phyloP scores from a whole-genome alignment of 2,113 vertebrate species.

The Brienomyrus brachyistius region DNA sequence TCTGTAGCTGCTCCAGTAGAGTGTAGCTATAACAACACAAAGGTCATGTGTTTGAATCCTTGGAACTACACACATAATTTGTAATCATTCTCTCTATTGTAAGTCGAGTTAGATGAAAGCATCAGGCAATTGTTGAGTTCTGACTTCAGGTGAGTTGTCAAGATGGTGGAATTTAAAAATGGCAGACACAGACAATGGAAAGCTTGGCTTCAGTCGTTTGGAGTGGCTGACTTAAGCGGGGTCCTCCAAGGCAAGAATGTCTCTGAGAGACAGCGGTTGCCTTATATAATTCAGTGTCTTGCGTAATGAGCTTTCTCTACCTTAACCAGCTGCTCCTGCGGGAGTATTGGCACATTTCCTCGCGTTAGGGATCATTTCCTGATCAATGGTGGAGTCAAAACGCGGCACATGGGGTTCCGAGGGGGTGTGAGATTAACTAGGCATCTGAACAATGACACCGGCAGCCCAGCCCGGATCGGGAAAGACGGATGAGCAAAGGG shows the following conservation, averaged over 20 bases:
- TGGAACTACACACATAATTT: not conserved
- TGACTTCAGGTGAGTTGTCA: not conserved
- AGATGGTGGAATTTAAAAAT: not conserved
- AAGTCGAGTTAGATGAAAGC: not conserved
- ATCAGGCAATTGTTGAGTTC: not conserved
- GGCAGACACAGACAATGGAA: too few species aligned
- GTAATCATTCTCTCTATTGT: not conserved
- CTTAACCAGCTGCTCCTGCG: not conserved
- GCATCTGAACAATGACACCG: not conserved
- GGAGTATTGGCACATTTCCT: not conserved
- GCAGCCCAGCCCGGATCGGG: not conserved
- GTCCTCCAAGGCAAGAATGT: not conserved
- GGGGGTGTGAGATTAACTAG: not conserved
- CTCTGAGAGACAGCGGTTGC: not conserved
- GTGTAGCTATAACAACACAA: not conserved
- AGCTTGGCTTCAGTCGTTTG: not conserved
- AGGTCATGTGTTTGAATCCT: not conserved
- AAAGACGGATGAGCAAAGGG: not conserved
- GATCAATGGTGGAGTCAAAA: not conserved
- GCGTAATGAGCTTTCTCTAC: not conserved
- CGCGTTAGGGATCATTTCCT: not conserved
- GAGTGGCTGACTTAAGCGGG: not conserved
- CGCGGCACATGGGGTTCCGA: not conserved
- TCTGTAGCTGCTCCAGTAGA: not conserved
- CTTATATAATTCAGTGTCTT: conserved; percentile 1